phyloP scores from a whole-genome alignment of 2,888 invertebrate species.

The Harmothoe impar region DNA sequence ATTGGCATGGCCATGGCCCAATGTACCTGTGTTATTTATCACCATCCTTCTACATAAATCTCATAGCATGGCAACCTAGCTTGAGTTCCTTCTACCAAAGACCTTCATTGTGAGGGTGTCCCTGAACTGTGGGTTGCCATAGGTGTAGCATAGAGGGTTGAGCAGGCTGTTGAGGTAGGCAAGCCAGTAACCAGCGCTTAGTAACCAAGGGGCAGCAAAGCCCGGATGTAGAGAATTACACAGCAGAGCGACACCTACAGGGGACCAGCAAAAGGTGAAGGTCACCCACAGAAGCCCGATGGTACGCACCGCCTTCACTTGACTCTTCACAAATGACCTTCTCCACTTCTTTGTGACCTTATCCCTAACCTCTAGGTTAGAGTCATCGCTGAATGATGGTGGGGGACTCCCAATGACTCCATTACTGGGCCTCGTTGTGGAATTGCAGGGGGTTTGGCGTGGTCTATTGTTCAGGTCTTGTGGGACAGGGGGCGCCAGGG shows the following conservation, averaged over 20 bases:
- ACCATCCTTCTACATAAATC: too few species aligned
- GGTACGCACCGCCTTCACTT: neutral
- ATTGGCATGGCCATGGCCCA: too few species aligned
- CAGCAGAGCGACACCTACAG: neutral
- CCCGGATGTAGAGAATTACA: neutral
- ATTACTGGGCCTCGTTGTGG: neutral
- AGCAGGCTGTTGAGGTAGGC: neutral
- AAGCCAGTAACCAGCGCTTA: neutral
- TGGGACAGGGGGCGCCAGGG: neutral
- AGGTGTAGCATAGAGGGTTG: conserved; percentile 18
- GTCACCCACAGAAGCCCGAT: neutral
- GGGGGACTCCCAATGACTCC: neutral
- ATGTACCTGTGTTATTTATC: too few species aligned
- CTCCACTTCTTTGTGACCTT: neutral
- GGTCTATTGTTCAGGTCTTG: neutral
- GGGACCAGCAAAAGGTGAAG: conserved; percentile 24
- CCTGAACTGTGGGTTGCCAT: neutral
- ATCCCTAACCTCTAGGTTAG: neutral
- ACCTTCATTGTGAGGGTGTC: neutral
- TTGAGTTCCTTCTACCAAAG: neutral
- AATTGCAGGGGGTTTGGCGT: too few species aligned
- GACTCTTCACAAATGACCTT: neutral
- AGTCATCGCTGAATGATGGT: neutral
- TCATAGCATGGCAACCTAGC: too few species aligned
- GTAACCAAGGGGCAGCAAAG: neutral